Conservation (phyloP, 2,113 vertebrate genomes). For the Corythoichthys haematopterus region DNA sequence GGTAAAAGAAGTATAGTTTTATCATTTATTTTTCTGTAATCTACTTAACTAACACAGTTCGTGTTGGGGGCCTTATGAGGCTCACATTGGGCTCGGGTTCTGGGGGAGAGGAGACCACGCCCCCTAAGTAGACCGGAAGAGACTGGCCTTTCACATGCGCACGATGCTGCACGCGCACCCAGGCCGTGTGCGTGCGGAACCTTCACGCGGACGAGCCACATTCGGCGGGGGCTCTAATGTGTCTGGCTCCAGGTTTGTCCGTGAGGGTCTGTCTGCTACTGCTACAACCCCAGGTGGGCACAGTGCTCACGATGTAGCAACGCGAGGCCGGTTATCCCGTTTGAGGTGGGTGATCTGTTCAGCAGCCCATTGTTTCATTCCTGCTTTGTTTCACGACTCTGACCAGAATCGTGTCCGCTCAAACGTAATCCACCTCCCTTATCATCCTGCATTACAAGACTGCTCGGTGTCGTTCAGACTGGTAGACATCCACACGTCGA, state of each 20-base stretch:
- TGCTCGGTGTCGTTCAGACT: neutral
- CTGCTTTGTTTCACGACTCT: slow-evolving; percentile 6
- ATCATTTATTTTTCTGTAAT: too few relatives aligned
- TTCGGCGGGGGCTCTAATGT: neutral
- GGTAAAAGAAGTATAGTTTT: too few relatives aligned
- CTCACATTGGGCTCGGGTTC: neutral
- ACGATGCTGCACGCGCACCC: slow-evolving; percentile 3
- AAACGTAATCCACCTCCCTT: neutral
- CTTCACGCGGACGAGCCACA: neutral
- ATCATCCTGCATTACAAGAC: neutral
- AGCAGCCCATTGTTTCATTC: slow-evolving; percentile 5
- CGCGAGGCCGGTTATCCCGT: slow-evolving; percentile 19
- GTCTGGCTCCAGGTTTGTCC: neutral
- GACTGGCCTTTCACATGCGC: neutral
- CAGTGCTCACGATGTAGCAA: slow-evolving; percentile 11
- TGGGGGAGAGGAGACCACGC: neutral
- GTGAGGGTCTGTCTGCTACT: neutral
- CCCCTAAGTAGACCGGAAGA: slow-evolving; percentile 1
- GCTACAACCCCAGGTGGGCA: neutral
- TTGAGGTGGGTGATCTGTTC: slow-evolving; percentile 23
- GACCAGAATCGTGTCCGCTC: neutral
- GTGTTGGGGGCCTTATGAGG: neutral
- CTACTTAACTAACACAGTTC: too few relatives aligned
- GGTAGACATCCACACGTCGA: neutral
- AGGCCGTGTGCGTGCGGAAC: neutral